Evolutionary conservation across 2,113 vertebrate genomes (phyloP).

Genomic region (Thunnus thynnus): DNA sequence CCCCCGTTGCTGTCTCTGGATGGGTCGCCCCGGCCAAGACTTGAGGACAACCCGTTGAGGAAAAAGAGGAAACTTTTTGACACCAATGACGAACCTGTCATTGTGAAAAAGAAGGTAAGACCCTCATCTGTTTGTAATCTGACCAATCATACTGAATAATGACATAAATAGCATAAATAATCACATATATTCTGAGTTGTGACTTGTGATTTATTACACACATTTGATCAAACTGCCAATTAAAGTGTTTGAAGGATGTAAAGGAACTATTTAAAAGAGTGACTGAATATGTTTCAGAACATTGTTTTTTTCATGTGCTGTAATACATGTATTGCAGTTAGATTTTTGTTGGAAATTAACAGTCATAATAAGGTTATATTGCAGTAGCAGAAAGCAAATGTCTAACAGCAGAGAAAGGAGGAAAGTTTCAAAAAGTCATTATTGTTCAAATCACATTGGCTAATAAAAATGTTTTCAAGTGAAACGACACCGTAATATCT

Average conservation of each 20-base stretch:
- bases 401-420: too few relatives aligned
- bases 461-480: too few relatives aligned
- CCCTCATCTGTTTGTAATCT: not conserved
- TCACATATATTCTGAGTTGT: not conserved
- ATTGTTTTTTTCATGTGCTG: not conserved
- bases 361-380: too few relatives aligned
- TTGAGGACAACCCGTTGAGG: constrained; percentile 91
- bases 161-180: not conserved
- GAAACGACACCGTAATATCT: too few relatives aligned
- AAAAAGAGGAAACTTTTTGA: constrained; percentile 94
- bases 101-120: constrained; percentile 90
- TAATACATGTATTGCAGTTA: not conserved
- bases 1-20: constrained; percentile 81
- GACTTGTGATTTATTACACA: too few relatives aligned
- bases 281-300: not conserved
- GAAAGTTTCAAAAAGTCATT: too few relatives aligned
- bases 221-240: too few relatives aligned
- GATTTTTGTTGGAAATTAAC: too few relatives aligned
- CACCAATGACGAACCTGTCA: constrained; percentile 89
- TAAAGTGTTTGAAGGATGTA: too few relatives aligned
- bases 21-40: constrained; percentile 84
- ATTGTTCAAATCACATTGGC: too few relatives aligned
- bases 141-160: not conserved
- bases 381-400: too few relatives aligned
- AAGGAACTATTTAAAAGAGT: too few relatives aligned